Evolutionary conservation across 2,113 vertebrate species (phyloP), one percentile per base, ranked within the genome.

Genomic region (Hymenochirus boettgeri): DNA sequence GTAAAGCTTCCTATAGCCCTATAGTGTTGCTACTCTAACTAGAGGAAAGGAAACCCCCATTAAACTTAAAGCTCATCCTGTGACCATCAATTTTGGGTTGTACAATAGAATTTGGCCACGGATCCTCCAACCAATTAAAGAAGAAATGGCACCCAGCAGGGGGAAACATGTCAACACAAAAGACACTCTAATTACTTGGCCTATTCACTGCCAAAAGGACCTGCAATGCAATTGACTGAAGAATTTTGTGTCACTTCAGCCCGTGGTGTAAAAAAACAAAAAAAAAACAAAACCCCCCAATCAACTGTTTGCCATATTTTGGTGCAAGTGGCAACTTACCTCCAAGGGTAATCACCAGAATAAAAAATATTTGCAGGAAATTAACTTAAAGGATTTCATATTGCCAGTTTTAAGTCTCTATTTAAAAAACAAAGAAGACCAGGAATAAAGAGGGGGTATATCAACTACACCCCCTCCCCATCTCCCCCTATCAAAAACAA

Each of bases 71-170:
- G 39, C 39, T 42, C 39, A 42, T 42, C 39, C 39, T 42, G 39
- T 42, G 39, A 42, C 39, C 39, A 42, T 18, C 39, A 42, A 42
- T 42, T 42, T 17, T 42, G 39, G 15, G 39, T 6, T 2, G 39
- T 17, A 42, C 39, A 42, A 42, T 15, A n/a, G 17, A 42, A 17
- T 17, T n/a, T 18, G 39, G 39, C 39, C 17, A 15, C 13, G n/a
- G 24, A 17, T 53, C 23, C 19, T 27, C 51, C 51, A 53, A 25
- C 26, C 51, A 53, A 53, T 53, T 53, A 53, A 24, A 53, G 51
- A n/a, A 53, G 51, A 53, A 53, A 23, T 13, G 23, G 17, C 8
- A 23, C 25, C 51, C 25, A 24, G 23, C 17, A 24, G 51, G 47
- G 29, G 26, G 23, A 21, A 21, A 23, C 51, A 27, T 53, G 51